phyloP scores from a whole-genome alignment of 2,797 vertebrate species.

The Sphenopsis melanotis region DNA sequence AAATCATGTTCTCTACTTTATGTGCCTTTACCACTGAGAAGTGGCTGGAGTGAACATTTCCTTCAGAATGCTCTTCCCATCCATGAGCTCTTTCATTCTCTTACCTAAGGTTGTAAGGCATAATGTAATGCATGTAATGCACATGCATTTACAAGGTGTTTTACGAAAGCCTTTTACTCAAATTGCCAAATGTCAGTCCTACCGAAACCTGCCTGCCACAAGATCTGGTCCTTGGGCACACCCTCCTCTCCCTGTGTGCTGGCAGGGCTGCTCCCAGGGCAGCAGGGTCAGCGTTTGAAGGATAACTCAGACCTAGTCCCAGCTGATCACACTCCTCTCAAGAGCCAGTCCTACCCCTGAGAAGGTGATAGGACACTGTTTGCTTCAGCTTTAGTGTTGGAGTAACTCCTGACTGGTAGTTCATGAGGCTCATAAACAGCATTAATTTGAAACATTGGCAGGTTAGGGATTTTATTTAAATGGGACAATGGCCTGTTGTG shows the following conservation, averaged over 20 bases:
- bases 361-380: neutral
- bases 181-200: neutral
- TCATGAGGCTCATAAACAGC: neutral
- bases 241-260: accelerated
- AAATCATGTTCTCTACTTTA: neutral
- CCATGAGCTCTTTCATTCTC: neutral
- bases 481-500: neutral
- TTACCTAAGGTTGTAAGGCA: too few species aligned
- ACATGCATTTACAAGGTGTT: too few species aligned
- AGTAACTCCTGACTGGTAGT: neutral
- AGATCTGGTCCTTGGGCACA: neutral
- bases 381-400: neutral
- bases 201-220: neutral
- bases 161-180: too few species aligned
- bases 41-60: neutral
- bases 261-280: neutral
- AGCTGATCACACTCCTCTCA: neutral
- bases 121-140: too few species aligned
- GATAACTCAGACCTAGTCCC: neutral
- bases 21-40: neutral
- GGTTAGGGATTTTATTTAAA: neutral
- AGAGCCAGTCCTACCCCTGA: neutral
- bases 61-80: neutral
- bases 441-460: neutral
- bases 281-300: neutral